These are phyloP conservation scores for Fragum fragum DNA, from an alignment of 2,888 invertebrate genomes.

Conservation along the genomic window DNA sequence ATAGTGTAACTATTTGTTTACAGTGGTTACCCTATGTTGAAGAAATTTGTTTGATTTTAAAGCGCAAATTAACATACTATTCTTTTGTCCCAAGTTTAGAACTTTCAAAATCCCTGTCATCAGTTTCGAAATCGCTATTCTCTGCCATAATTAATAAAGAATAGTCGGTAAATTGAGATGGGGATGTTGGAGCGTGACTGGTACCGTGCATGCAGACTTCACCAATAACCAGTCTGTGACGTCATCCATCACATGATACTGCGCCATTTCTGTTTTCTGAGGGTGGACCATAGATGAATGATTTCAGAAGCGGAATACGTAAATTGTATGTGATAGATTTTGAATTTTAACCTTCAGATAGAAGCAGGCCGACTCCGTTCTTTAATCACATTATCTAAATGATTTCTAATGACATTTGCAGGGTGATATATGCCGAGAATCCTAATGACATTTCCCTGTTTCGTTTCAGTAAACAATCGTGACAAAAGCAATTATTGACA, in stretches of 20 bases:
- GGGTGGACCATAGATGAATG: conserved; percentile 54
- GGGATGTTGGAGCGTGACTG: neutral
- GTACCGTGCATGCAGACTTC: neutral
- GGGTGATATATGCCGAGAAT: no score
- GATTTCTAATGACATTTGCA: no score
- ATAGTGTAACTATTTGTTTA: neutral
- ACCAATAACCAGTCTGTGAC: conserved; percentile 35
- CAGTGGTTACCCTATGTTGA: neutral
- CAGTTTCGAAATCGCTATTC: neutral
- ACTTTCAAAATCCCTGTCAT: conserved; percentile 78
- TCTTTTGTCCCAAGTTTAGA: conserved; percentile 84
- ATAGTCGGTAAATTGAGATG: no score
- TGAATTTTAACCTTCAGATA: neutral
- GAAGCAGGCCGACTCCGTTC: neutral
- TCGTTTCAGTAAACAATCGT: conserved; percentile 31
- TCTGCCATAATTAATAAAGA: conserved; percentile 49
- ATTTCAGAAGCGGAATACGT: conserved; percentile 27
- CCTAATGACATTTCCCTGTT: conserved; percentile 32
- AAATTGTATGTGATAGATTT: conserved; percentile 31
- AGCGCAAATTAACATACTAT: conserved; percentile 75
- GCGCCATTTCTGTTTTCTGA: conserved; percentile 62
- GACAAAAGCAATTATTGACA: neutral
- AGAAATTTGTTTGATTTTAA: neutral
- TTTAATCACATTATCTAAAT: no score
- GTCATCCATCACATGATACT: conserved; percentile 62